These are phyloP conservation scores for Batillaria attramentaria DNA, from an alignment of 1,140 invertebrate genomes.

Conservation along the genomic window DNA sequence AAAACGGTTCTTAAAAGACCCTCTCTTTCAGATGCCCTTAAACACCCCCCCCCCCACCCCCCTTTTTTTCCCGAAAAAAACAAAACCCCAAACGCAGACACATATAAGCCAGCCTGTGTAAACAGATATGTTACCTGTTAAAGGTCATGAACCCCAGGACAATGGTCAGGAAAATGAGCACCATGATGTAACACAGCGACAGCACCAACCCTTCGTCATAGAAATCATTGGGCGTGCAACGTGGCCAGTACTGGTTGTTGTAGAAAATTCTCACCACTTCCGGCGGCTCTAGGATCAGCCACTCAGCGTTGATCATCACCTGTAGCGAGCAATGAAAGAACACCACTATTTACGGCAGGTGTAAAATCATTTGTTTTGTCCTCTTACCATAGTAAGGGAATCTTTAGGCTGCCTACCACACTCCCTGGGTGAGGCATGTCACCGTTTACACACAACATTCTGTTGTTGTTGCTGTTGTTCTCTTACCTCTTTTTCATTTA, in stretches of 20 bases:
- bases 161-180: slow-evolving; percentile 70
- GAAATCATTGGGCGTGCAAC: slow-evolving; percentile 63
- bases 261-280: slow-evolving; percentile 54
- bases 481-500: no score
- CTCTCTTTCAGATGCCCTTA: not conserved
- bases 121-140: slow-evolving; percentile 25
- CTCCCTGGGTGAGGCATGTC: no score
- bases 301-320: slow-evolving; percentile 71
- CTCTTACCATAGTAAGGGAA: no score
- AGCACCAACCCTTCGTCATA: slow-evolving; percentile 73
- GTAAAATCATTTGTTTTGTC: no score
- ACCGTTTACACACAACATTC: no score
- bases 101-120: not conserved
- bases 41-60: not conserved
- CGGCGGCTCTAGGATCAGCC: slow-evolving; percentile 71
- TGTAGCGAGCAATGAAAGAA: no score
- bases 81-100: not conserved
- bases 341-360: no score
- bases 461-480: no score
- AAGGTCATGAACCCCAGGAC: slow-evolving; percentile 65
- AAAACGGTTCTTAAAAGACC: not conserved
- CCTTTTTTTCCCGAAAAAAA: not conserved
- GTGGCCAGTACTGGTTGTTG: slow-evolving; percentile 61
- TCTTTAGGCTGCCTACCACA: no score
- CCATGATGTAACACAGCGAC: slow-evolving; percentile 73